These are phyloP conservation scores for Gastrophryne carolinensis DNA, from an alignment of 2,797 vertebrate genomes.

Conservation along the genomic window DNA sequence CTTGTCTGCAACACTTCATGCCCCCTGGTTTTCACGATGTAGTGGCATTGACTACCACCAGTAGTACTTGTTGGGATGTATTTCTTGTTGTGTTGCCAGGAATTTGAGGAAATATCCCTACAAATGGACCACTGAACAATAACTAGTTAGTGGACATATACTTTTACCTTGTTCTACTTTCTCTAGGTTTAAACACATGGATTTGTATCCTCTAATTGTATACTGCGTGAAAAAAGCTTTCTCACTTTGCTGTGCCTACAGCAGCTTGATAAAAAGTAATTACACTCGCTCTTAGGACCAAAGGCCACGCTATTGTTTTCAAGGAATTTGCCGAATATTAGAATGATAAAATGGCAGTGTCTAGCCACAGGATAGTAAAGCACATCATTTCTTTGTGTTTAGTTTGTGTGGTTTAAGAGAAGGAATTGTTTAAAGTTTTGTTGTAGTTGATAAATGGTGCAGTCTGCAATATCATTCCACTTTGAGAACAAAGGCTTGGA, in stretches of 20 bases:
- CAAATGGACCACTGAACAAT: too few species aligned
- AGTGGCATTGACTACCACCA: too few species aligned
- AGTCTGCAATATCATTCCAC: neutral
- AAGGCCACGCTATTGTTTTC: conserved; percentile 6
- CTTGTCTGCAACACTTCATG: too few species aligned
- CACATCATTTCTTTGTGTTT: neutral
- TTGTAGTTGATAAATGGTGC: neutral
- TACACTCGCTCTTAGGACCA: neutral
- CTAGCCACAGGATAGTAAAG: neutral
- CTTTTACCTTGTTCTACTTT: too few species aligned
- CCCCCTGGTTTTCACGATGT: too few species aligned
- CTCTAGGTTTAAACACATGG: neutral
- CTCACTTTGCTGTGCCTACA: neutral
- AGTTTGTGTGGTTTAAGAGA: neutral
- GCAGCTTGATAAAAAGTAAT: neutral
- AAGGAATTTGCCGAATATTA: conserved; percentile 3
- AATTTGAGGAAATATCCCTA: too few species aligned
- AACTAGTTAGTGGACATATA: too few species aligned
- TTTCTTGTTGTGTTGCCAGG: too few species aligned
- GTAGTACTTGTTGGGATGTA: too few species aligned
- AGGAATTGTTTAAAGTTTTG: neutral
- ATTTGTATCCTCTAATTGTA: neutral
- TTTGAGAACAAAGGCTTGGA: neutral
- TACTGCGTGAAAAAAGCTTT: neutral
- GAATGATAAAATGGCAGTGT: conserved; percentile 1